phyloP scores from a whole-genome alignment of 2,113 vertebrate species.

The Erythrocebus patas region DNA sequence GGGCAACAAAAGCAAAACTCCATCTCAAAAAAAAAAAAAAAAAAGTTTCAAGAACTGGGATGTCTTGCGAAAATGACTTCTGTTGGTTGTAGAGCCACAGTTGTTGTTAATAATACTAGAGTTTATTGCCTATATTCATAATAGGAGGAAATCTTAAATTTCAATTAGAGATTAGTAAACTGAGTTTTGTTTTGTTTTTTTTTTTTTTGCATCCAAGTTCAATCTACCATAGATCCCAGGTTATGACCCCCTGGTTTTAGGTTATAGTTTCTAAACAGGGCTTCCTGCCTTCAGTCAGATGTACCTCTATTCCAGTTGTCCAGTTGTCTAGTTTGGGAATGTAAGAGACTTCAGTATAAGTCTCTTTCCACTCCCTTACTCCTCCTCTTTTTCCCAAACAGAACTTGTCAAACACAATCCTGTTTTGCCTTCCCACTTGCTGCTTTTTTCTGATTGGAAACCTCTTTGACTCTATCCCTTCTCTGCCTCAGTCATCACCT shows the following conservation, averaged over 20 bases:
- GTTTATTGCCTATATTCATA: conserved; percentile 16
- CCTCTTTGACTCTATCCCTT: neutral
- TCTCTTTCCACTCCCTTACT: neutral
- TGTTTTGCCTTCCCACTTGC: neutral
- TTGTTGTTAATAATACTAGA: neutral
- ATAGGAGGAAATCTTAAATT: conserved; percentile 24
- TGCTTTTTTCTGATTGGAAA: neutral
- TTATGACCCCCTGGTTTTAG: neutral
- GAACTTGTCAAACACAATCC: neutral
- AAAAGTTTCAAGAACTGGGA: neutral
- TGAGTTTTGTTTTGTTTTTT: neutral
- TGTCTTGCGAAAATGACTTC: neutral
- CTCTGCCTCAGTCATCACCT: neutral
- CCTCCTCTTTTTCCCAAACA: neutral
- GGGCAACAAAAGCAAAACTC: neutral
- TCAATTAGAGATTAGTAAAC: neutral
- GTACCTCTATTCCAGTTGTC: neutral
- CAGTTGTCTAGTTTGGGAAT: neutral
- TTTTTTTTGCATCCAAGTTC: neutral
- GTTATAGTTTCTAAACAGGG: neutral
- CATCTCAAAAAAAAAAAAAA: neutral
- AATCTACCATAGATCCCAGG: neutral
- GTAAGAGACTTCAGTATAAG: neutral
- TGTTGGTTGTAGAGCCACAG: neutral
- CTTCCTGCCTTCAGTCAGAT: neutral